These are phyloP conservation scores for Oryctes rhinoceros DNA, from an alignment of 1,140 invertebrate genomes.

Conservation along the genomic window DNA sequence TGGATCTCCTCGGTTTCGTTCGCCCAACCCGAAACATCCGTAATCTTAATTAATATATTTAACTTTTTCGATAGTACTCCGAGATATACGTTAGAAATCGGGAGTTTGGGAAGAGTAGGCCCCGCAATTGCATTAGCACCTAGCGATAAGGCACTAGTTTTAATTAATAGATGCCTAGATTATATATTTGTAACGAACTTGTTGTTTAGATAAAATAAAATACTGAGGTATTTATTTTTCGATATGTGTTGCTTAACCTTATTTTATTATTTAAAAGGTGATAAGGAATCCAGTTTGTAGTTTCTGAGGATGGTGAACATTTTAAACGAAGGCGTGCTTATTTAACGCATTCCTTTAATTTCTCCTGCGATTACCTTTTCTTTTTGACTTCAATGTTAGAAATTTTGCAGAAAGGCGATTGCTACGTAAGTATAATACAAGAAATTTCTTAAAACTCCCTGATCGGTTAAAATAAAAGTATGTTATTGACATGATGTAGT, in stretches of 20 bases:
- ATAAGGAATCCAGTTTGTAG: conserved; percentile 1
- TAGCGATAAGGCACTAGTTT: neutral
- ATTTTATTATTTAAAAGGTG: neutral
- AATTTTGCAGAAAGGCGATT: too few relatives aligned
- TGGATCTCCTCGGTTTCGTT: neutral
- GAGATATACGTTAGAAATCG: neutral
- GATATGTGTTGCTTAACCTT: neutral
- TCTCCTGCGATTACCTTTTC: too few relatives aligned
- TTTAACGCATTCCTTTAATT: too few relatives aligned
- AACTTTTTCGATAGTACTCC: neutral
- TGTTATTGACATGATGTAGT: too few relatives aligned
- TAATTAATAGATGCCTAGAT: neutral
- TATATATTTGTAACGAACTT: neutral
- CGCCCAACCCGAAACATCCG: neutral
- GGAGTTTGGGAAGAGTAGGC: neutral
- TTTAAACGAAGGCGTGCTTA: too few relatives aligned
- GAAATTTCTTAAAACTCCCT: too few relatives aligned
- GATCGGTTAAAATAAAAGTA: too few relatives aligned
- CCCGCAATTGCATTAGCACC: neutral
- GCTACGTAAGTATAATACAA: too few relatives aligned
- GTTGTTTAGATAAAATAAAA: conserved; percentile 1
- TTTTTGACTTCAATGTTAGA: too few relatives aligned
- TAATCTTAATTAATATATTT: neutral
- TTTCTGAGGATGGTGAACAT: neutral
- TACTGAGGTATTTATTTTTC: neutral